Percentiles rank a stretch among this genome's conserved stretches.
These are phyloP conservation scores for Euglossa dilemma DNA, from an alignment of 1,140 invertebrate genomes.

Conservation along the genomic window DNA sequence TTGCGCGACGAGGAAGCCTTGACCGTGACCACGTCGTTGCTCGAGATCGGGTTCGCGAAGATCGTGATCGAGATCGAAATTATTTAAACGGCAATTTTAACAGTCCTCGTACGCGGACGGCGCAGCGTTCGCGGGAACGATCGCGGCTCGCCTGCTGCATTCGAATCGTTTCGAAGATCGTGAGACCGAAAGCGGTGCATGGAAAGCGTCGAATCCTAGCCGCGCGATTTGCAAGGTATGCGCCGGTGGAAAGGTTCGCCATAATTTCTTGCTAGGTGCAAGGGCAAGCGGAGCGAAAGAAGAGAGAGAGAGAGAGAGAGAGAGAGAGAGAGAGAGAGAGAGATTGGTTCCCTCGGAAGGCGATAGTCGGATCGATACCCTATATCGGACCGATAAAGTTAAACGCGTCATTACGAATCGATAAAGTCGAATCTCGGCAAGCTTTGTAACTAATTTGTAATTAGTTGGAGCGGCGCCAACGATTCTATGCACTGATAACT, in stretches of 20 bases:
- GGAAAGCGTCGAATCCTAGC: constrained; percentile 59
- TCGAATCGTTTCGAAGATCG: constrained; percentile 60
- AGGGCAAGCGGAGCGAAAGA: neutral
- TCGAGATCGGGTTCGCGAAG: neutral
- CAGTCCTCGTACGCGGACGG: constrained; percentile 31
- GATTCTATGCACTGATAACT: constrained; percentile 14
- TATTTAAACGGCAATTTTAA: constrained; percentile 42
- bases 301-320: neutral
- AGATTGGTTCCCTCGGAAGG: neutral
- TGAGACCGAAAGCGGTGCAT: constrained; percentile 51
- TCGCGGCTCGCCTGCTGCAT: constrained; percentile 45
- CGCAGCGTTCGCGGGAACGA: constrained; percentile 28
- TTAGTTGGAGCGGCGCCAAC: constrained; percentile 7
- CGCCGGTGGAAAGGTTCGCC: constrained; percentile 27
- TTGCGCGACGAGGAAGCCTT: neutral
- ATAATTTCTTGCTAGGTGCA: constrained; percentile 2
- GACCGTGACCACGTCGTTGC: neutral
- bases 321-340: neutral
- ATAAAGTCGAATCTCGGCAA: neutral
- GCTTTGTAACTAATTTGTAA: neutral
- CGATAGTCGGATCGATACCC: neutral
- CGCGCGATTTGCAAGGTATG: constrained; percentile 61
- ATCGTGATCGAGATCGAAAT: constrained; percentile 33
- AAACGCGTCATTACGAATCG: constrained; percentile 16
- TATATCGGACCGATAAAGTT: neutral